Conservation (phyloP, 2,797 vertebrate species). For the Lophotriccus pileatus region DNA sequence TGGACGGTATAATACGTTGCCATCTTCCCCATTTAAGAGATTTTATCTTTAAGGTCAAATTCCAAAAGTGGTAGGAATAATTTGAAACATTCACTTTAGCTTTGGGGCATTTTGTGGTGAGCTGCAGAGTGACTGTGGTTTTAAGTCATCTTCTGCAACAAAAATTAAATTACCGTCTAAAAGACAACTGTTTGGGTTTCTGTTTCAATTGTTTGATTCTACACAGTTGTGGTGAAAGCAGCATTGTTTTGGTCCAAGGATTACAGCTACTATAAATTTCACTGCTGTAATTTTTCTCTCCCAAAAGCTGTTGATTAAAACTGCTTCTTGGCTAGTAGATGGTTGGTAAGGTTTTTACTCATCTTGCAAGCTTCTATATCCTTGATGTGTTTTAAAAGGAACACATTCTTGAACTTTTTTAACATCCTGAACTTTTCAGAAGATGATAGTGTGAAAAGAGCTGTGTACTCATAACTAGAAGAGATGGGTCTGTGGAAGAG, state of each 20-base stretch:
- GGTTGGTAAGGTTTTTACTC: not conserved
- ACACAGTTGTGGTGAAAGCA: not conserved
- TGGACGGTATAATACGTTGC: not conserved
- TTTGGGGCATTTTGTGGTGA: not conserved
- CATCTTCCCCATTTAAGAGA: not conserved
- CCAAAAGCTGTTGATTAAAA: not conserved
- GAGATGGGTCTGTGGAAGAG: not conserved
- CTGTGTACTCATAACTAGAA: not conserved
- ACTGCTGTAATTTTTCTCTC: not conserved
- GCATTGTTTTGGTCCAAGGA: not conserved
- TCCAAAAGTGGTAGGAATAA: not conserved
- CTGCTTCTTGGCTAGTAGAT: not conserved
- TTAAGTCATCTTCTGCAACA: slow-evolving; percentile 23
- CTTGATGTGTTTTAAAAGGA: not conserved
- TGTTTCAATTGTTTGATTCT: not conserved
- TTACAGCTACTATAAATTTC: not conserved
- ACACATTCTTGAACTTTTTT: not conserved
- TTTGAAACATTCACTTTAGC: not conserved
- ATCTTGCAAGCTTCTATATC: not conserved
- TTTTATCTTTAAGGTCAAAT: slow-evolving; percentile 9
- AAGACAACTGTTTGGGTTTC: slow-evolving; percentile 1
- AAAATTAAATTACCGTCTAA: not conserved
- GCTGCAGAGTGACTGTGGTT: not conserved
- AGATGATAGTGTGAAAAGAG: not conserved
- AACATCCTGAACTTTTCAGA: not conserved